phyloP scores from a whole-genome alignment of 2,797 vertebrate genomes.

The Erethizon dorsatum region DNA sequence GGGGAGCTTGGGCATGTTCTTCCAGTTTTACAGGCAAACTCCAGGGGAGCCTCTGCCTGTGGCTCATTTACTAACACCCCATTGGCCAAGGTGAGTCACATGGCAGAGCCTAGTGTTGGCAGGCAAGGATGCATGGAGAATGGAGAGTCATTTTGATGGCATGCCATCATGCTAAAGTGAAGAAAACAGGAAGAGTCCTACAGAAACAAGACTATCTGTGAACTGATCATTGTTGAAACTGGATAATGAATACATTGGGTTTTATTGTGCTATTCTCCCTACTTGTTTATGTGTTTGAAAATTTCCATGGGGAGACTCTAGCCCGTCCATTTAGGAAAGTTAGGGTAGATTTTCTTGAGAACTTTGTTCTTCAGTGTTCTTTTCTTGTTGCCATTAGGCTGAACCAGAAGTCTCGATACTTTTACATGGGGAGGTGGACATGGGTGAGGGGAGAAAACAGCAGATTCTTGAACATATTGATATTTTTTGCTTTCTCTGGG shows the following conservation, averaged over 20 bases:
- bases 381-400: neutral
- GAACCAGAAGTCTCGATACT: neutral
- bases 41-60: neutral
- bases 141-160: accelerated
- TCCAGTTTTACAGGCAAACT: accelerated
- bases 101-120: neutral
- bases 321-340: neutral
- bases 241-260: neutral
- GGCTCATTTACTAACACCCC: neutral
- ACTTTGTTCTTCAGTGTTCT: neutral
- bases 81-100: too few species aligned
- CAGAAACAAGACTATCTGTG: neutral
- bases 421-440: neutral
- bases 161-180: too few species aligned
- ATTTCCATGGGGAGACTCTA: neutral
- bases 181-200: neutral
- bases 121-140: accelerated
- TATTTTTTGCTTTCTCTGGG: neutral
- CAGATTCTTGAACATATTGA: neutral
- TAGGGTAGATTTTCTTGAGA: neutral
- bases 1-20: neutral
- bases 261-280: accelerated
- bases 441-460: neutral
- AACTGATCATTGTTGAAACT: neutral
- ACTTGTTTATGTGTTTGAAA: neutral